Evolutionary conservation across 2,113 vertebrate genomes (phyloP).

Genomic region (Mystacornis crossleyi): DNA sequence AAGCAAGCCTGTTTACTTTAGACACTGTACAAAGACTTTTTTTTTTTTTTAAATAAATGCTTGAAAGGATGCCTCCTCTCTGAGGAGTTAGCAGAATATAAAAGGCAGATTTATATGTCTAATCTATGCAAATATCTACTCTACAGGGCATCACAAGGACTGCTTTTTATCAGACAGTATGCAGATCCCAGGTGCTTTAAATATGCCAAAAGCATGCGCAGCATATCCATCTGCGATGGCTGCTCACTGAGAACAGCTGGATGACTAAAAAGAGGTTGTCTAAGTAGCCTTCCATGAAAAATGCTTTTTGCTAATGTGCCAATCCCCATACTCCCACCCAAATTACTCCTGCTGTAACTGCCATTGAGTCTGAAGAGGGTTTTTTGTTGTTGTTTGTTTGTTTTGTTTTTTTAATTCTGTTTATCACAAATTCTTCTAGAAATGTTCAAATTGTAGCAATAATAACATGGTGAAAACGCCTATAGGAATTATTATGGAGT

Average conservation of each 20-base stretch:
- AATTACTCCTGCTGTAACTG: background rate
- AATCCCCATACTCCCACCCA: background rate
- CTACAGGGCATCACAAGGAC: slow-evolving; percentile 62
- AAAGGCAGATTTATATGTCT: slow-evolving; percentile 69
- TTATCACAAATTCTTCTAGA: background rate
- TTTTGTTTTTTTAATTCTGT: background rate
- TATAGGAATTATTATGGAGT: background rate
- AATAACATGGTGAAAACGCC: background rate
- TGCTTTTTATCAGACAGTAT: slow-evolving; percentile 39
- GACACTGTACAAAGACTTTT: slow-evolving; percentile 62
- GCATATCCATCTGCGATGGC: slow-evolving; percentile 46
- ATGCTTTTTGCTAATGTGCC: slow-evolving; percentile 7
- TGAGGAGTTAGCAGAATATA: slow-evolving; percentile 47
- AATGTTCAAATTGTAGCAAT: background rate
- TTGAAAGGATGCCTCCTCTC: slow-evolving; percentile 44
- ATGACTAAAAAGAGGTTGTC: slow-evolving; percentile 25
- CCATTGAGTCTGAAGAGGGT: background rate
- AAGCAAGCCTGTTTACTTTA: slow-evolving; percentile 65
- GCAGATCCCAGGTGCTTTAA: slow-evolving; percentile 60
- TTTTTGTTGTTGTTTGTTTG: background rate
- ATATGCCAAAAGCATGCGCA: slow-evolving; percentile 3
- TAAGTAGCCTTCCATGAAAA: slow-evolving; percentile 12
- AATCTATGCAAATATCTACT: slow-evolving; percentile 72
- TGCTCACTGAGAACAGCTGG: slow-evolving; percentile 30
- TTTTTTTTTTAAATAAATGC: slow-evolving; percentile 35